Percentiles rank a stretch among this genome's conserved stretches.
phyloP scores from a whole-genome alignment of 2,797 vertebrate genomes.

The Oryzias dopingdopingensis region DNA sequence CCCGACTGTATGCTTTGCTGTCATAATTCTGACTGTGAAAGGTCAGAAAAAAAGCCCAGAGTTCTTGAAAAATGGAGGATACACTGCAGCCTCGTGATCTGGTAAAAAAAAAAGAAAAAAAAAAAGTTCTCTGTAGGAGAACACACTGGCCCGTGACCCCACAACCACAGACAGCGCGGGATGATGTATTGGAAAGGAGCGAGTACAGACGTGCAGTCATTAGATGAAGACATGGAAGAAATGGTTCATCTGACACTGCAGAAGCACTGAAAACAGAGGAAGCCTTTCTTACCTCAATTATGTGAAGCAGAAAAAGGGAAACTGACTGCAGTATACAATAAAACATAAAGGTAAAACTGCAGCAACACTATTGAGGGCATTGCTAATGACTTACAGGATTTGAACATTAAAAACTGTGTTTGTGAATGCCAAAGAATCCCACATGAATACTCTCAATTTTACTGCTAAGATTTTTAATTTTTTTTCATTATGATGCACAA shows the following conservation, averaged over 20 bases:
- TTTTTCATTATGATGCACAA: too few relatives aligned
- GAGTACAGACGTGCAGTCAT: constrained; percentile 71
- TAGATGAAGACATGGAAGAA: constrained; percentile 72
- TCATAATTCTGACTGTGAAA: constrained; percentile 9
- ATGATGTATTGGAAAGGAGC: constrained; percentile 68
- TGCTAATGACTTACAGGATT: too few relatives aligned
- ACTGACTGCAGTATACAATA: constrained; percentile 6
- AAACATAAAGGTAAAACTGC: constrained; percentile 3
- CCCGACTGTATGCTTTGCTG: constrained; percentile 15
- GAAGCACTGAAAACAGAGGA: constrained; percentile 45
- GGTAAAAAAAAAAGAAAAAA: constrained; percentile 22
- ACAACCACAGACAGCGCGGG: constrained; percentile 51
- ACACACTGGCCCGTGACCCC: constrained; percentile 46
- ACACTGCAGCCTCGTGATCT: constrained; percentile 2
- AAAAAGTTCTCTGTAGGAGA: constrained; percentile 24
- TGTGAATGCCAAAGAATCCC: too few relatives aligned
- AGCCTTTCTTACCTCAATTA: constrained; percentile 51
- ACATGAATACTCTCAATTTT: too few relatives aligned
- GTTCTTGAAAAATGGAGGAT: constrained; percentile 5
- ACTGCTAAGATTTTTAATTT: too few relatives aligned
- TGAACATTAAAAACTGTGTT: too few relatives aligned
- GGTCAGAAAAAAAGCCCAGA: constrained; percentile 7
- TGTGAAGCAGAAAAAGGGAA: constrained; percentile 27
- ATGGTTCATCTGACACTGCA: constrained; percentile 67
- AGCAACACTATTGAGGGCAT: too few relatives aligned